A percentile compares a stretch with the other conserved stretches of the same genome.
These are phyloP conservation scores for Clarias platycephalus DNA, from an alignment of 2,797 vertebrate genomes.

Conservation along the genomic window DNA sequence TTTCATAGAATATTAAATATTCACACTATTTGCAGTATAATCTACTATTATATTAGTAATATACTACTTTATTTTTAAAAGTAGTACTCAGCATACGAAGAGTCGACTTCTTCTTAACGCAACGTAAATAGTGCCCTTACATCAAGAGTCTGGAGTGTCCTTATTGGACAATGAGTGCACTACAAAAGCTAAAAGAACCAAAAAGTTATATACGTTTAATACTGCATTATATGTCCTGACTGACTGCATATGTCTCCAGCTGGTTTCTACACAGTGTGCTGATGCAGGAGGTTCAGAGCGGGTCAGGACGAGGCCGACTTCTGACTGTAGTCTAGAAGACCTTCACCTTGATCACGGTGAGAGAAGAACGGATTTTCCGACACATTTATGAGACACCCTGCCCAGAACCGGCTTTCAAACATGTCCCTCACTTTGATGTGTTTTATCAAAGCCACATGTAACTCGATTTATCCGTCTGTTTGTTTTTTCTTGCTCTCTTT, in stretches of 20 bases:
- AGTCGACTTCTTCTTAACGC: neutral
- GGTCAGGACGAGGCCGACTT: neutral
- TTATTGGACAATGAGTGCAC: neutral
- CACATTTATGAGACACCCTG: constrained; percentile 82
- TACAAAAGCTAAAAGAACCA: neutral
- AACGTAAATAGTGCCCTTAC: neutral
- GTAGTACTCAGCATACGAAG: neutral
- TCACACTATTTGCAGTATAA: neutral
- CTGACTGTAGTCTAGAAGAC: neutral
- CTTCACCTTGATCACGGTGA: constrained; percentile 75
- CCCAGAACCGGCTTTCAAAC: constrained; percentile 69
- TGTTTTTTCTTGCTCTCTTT: constrained; percentile 59
- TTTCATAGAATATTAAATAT: neutral
- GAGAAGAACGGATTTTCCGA: constrained; percentile 75
- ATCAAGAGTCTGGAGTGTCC: neutral
- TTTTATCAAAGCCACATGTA: constrained; percentile 82
- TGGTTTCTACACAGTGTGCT: neutral
- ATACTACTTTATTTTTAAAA: neutral
- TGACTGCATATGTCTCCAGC: neutral
- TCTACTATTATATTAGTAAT: neutral
- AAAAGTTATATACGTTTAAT: neutral
- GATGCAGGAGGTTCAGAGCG: neutral
- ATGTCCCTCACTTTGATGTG: constrained; percentile 78
- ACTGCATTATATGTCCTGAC: neutral
- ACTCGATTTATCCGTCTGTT: constrained; percentile 76